Conservation (phyloP, 2,888 invertebrate genomes). For the Cheilosia variabilis region DNA sequence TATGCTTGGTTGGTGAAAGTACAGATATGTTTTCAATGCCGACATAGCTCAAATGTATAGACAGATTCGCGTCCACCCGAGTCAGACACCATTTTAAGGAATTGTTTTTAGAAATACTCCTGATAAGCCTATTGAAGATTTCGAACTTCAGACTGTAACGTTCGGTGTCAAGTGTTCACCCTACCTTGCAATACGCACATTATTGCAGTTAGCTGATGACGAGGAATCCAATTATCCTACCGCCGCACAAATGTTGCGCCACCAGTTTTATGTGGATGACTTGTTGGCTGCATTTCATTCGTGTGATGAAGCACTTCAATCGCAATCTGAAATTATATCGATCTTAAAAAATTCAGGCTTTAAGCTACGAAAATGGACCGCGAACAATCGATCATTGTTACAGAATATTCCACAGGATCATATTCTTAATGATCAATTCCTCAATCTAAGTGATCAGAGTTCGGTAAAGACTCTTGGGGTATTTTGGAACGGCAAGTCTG, state of each 20-base stretch:
- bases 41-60: conserved; percentile 77
- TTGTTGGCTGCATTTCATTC: conserved; percentile 39
- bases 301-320: conserved; percentile 4
- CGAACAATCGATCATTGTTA: conserved; percentile 16
- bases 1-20: conserved; percentile 62
- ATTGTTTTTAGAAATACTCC: conserved; percentile 66
- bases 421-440: conserved; percentile 10
- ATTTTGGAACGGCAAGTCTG: conserved; percentile 46
- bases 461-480: conserved; percentile 49
- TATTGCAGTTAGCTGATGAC: conserved; percentile 61
- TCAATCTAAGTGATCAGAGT: conserved; percentile 9
- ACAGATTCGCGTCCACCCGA: conserved; percentile 64
- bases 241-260: conserved; percentile 42
- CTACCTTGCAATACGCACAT: conserved; percentile 54
- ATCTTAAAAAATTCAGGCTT: conserved; percentile 50
- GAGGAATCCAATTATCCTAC: conserved; percentile 19
- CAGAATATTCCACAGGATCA: conserved; percentile 12
- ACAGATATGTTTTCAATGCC: conserved; percentile 73
- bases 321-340: conserved; percentile 48
- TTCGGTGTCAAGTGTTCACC: conserved; percentile 66
- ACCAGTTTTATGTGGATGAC: conserved; percentile 63
- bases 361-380: conserved; percentile 57
- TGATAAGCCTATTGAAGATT: conserved; percentile 38
- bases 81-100: conserved; percentile 71
- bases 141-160: conserved; percentile 63